Percentiles rank a stretch among this genome's conserved stretches.
These are phyloP conservation scores for Atta texana DNA, from an alignment of 1,140 invertebrate species.

Conservation along the genomic window DNA sequence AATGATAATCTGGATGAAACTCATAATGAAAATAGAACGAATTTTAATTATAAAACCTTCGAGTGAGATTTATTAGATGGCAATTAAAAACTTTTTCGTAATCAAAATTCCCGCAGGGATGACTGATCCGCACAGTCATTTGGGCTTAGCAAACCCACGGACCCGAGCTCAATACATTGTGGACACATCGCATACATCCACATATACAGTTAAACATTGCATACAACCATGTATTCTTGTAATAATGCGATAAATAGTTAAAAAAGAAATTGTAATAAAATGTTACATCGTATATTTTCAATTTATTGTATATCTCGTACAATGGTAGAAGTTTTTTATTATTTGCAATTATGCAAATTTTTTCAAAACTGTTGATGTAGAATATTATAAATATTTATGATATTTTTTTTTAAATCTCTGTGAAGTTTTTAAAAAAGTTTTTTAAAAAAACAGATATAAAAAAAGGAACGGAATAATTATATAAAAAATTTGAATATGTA, in stretches of 20 bases:
- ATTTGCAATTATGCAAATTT: not conserved
- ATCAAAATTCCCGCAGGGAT: slow-evolving; percentile 36
- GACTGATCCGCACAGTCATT: slow-evolving; percentile 27
- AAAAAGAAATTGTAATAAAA: not conserved
- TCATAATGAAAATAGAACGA: slow-evolving; percentile 19
- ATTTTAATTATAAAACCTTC: slow-evolving; percentile 1
- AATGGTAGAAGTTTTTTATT: not conserved
- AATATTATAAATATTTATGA: not conserved
- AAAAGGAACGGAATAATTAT: not conserved
- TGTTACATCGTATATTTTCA: not conserved
- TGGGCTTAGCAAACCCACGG: not conserved
- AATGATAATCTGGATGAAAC: slow-evolving; percentile 1
- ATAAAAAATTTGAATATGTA: not conserved
- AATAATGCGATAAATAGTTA: not conserved
- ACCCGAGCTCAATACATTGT: not conserved
- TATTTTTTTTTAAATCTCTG: not conserved
- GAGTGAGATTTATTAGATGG: slow-evolving; percentile 18
- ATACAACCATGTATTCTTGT: too few species aligned
- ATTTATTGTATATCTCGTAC: not conserved
- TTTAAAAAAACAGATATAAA: not conserved
- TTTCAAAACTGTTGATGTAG: not conserved
- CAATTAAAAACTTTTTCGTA: slow-evolving; percentile 25
- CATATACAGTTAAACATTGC: not conserved
- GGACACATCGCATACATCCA: not conserved
- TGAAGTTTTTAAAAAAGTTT: not conserved